These are phyloP conservation scores for Macrosteles quadrilineatus DNA, from an alignment of 1,140 invertebrate genomes.

Conservation along the genomic window DNA sequence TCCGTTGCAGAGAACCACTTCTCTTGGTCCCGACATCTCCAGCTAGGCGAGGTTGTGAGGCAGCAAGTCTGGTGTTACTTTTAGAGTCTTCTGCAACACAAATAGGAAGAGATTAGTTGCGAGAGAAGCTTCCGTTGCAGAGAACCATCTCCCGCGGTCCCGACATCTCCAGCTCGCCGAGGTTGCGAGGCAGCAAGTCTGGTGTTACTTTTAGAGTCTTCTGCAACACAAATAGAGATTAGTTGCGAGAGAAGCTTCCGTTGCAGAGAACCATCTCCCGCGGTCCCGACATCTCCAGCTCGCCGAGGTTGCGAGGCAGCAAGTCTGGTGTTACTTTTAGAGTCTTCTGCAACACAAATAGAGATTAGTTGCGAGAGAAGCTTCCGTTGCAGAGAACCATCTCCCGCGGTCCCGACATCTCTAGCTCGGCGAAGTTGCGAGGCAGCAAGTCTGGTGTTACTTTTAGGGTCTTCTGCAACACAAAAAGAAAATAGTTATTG, in stretches of 20 bases:
- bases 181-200: conserved; percentile 55
- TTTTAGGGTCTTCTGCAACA: conserved; percentile 56
- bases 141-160: conserved; percentile 60
- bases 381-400: conserved; percentile 57
- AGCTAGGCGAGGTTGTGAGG: conserved; percentile 57
- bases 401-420: conserved; percentile 58
- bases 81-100: conserved; percentile 56
- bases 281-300: conserved; percentile 60
- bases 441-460: conserved; percentile 55
- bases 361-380: conserved; percentile 50
- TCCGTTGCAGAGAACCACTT: conserved; percentile 57
- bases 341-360: conserved; percentile 56
- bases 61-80: conserved; percentile 54
- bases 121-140: conserved; percentile 53
- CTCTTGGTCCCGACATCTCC: conserved; percentile 58
- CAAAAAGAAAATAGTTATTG: no score
- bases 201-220: conserved; percentile 54
- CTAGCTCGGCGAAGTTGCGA: conserved; percentile 56
- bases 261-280: conserved; percentile 58
- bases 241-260: conserved; percentile 51
- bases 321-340: conserved; percentile 55
- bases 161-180: conserved; percentile 58
- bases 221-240: no score
- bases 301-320: conserved; percentile 55
- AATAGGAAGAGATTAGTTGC: no score